A percentile compares a stretch with the other conserved stretches of the same genome.
Conservation (phyloP, 37 sponge, comb jelly and placozoan genomes). For the Tethya wilhelma region DNA sequence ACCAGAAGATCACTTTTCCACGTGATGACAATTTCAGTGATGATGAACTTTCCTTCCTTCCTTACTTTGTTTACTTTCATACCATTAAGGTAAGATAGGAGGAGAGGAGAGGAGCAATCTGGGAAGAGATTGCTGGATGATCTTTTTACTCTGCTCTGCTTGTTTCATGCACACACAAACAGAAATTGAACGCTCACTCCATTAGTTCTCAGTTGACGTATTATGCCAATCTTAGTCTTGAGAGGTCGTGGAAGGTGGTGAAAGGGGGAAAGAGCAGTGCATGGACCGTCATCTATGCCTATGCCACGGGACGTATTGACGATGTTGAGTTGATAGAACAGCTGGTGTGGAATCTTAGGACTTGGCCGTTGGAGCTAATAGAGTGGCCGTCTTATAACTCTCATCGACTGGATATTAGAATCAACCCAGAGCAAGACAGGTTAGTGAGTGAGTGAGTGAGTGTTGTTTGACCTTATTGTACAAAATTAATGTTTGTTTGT, state of each 20-base stretch:
- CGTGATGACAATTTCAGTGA: constrained; percentile 84
- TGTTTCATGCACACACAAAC: background rate
- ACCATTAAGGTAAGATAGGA: constrained; percentile 50
- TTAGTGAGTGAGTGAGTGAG: constrained; percentile 5
- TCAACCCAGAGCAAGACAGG: constrained; percentile 81
- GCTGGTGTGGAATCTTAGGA: constrained; percentile 81
- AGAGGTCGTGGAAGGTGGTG: constrained; percentile 59
- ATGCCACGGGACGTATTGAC: constrained; percentile 13
- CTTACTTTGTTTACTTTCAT: constrained; percentile 77
- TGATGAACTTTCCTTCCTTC: constrained; percentile 83
- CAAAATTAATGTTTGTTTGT: background rate
- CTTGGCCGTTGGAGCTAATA: constrained; percentile 83
- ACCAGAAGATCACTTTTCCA: constrained; percentile 83
- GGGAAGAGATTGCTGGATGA: background rate
- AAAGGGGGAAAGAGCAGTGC: constrained; percentile 58
- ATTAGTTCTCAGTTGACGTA: background rate
- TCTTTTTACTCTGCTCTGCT: background rate
- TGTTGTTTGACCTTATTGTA: background rate
- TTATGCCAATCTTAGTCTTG: constrained; percentile 40
- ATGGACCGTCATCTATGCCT: constrained; percentile 74
- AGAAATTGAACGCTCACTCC: too few relatives aligned
- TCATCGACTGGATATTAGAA: constrained; percentile 75
- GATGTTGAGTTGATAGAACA: constrained; percentile 35
- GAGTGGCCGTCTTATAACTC: constrained; percentile 75
- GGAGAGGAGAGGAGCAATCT: background rate